Percentiles rank a stretch among this genome's conserved stretches.
Conservation (phyloP, 2,888 invertebrate species). For the Agrochola macilenta region DNA sequence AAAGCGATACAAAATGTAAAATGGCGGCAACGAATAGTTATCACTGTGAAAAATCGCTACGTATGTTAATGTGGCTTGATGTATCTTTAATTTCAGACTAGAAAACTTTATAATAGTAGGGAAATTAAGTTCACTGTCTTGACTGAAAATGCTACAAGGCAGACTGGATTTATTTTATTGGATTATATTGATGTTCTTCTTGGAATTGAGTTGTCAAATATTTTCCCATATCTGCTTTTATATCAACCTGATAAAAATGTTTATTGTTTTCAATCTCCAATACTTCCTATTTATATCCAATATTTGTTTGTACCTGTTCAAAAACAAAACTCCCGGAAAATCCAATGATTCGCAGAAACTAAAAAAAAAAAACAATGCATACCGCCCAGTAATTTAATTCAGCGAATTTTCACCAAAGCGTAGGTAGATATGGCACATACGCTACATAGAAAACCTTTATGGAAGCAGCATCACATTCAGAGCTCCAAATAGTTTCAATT, state of each 20-base stretch:
- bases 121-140: background rate
- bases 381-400: constrained; percentile 32
- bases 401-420: constrained; percentile 31
- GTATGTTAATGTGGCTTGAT: constrained; percentile 31
- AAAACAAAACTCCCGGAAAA: background rate
- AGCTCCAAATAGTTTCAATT: constrained; percentile 52
- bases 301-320: background rate
- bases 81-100: constrained; percentile 1
- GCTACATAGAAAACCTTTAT: constrained; percentile 56
- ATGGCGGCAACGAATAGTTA: constrained; percentile 62
- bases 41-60: constrained; percentile 61
- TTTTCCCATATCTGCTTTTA: background rate
- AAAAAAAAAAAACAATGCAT: background rate
- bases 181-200: background rate
- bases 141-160: background rate
- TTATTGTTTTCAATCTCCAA: background rate
- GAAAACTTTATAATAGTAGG: background rate
- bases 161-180: background rate
- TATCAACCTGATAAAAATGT: background rate
- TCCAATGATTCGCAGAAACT: constrained; percentile 5
- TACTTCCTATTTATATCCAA: background rate
- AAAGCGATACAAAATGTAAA: constrained; percentile 45
- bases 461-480: constrained; percentile 56
- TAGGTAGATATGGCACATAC: constrained; percentile 19
- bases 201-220: background rate